phyloP scores from a whole-genome alignment of 2,797 vertebrate species.

The Rhinophrynus dorsalis region DNA sequence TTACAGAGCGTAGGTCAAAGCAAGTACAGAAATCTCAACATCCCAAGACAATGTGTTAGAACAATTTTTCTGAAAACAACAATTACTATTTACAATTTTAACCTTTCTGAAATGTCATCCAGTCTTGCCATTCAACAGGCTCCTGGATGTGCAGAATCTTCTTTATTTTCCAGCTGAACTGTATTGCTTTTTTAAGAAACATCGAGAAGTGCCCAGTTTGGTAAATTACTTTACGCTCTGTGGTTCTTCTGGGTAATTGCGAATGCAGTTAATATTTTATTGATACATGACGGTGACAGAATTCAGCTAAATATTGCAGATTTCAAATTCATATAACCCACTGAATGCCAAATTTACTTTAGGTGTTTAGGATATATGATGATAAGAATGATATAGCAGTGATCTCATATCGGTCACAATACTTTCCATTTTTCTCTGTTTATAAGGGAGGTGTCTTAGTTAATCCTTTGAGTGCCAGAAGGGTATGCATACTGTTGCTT shows the following conservation, averaged over 20 bases:
- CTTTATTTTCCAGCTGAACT: constrained; percentile 28
- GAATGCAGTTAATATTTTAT: constrained; percentile 33
- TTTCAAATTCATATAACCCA: no score
- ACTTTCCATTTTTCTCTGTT: no score
- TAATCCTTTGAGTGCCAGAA: no score
- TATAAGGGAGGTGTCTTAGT: no score
- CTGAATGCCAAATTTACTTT: no score
- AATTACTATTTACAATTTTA: constrained; percentile 50
- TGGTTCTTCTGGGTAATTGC: constrained; percentile 7
- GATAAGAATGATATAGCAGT: no score
- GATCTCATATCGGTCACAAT: no score
- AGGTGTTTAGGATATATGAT: no score
- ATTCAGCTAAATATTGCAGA: neutral
- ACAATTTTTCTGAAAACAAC: constrained; percentile 36
- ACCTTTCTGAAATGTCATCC: constrained; percentile 48
- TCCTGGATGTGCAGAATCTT: constrained; percentile 20
- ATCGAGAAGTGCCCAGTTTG: constrained; percentile 9
- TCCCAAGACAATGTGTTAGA: constrained; percentile 41
- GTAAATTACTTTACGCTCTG: constrained; percentile 11
- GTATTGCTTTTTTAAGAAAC: neutral
- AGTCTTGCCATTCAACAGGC: constrained; percentile 21
- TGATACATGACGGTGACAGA: neutral
- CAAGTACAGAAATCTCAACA: constrained; percentile 25
- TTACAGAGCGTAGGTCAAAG: constrained; percentile 39
- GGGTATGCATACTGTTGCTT: no score